Evolutionary conservation across 2,113 vertebrate genomes (phyloP).

Genomic region (Eptesicus fuscus): DNA sequence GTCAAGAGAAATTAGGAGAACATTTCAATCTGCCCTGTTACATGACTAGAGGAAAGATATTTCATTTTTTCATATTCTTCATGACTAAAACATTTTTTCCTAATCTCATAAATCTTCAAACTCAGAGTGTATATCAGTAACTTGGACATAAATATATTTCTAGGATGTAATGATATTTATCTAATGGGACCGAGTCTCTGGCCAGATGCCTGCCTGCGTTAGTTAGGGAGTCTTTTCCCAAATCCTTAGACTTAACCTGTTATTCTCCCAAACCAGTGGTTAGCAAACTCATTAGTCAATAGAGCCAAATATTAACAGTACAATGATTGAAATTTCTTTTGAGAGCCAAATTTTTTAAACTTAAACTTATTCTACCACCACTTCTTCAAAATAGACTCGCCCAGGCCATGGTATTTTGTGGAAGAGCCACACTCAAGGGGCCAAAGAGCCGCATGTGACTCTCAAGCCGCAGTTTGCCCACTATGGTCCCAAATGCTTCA

Average conservation of each 20-base stretch:
- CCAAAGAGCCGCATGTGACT: too few species aligned
- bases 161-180: conserved; percentile 51
- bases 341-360: too few species aligned
- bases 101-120: conserved; percentile 66
- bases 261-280: neutral
- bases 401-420: too few species aligned
- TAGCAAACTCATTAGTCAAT: too few species aligned
- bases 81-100: conserved; percentile 32
- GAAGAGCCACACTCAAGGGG: too few species aligned
- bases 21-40: conserved; percentile 54
- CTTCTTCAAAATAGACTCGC: too few species aligned
- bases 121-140: conserved; percentile 29
- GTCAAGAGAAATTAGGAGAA: conserved; percentile 42
- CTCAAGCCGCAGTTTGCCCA: too few species aligned
- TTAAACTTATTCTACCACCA: too few species aligned
- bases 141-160: conserved; percentile 54
- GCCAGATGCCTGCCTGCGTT: neutral
- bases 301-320: too few species aligned
- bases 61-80: conserved; percentile 45
- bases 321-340: too few species aligned
- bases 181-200: conserved; percentile 29
- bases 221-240: neutral
- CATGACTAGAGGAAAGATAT: conserved; percentile 38
- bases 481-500: neutral
- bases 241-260: conserved; percentile 20